phyloP scores from a whole-genome alignment of 2,113 vertebrate genomes.

The Microcebus ravelobensis region DNA sequence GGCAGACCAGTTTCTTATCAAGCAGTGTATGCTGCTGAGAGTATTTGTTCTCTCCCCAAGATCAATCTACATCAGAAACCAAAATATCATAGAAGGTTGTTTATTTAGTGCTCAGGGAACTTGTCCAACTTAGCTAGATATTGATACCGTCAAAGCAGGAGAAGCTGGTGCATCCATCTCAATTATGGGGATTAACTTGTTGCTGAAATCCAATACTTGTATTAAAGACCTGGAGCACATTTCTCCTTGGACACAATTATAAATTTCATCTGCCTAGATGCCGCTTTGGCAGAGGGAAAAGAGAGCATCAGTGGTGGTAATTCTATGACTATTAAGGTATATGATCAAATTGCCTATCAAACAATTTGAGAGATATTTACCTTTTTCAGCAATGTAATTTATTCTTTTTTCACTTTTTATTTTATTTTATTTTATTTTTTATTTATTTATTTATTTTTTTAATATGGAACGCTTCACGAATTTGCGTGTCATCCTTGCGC shows the following conservation, averaged over 20 bases:
- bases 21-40: neutral
- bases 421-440: too few relatives aligned
- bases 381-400: neutral
- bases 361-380: neutral
- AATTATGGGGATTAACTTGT: neutral
- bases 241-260: neutral
- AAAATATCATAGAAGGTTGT: neutral
- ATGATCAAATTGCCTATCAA: neutral
- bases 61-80: neutral
- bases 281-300: neutral
- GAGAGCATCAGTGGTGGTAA: neutral
- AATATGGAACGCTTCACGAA: too few relatives aligned
- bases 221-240: conserved; percentile 39
- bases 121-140: neutral
- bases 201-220: conserved; percentile 37
- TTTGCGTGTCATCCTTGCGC: too few relatives aligned
- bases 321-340: conserved; percentile 44
- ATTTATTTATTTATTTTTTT: too few relatives aligned
- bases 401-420: neutral
- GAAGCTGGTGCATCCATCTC: neutral
- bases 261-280: neutral
- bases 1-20: neutral
- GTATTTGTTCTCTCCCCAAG: conserved; percentile 41
- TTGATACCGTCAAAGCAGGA: neutral
- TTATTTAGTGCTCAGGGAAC: neutral